phyloP scores from a whole-genome alignment of 2,888 invertebrate species.

The Cheilosia soror region DNA sequence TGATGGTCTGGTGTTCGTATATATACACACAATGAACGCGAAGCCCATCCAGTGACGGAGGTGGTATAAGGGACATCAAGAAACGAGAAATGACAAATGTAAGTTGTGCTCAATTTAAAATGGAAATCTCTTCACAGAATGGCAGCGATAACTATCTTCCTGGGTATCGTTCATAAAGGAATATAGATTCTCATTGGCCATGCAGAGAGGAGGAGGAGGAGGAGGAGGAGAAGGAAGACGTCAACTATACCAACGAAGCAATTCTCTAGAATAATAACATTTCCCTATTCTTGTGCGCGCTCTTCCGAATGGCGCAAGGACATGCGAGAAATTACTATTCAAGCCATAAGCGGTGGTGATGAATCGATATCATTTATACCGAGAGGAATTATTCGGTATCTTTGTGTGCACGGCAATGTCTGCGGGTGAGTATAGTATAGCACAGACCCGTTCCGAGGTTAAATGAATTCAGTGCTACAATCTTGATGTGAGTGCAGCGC shows the following conservation, averaged over 20 bases:
- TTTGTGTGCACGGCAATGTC: conserved; percentile 9
- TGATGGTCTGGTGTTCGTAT: conserved; percentile 25
- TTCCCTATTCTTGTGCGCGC: conserved; percentile 63
- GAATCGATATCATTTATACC: conserved; percentile 74
- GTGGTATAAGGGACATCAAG: not conserved
- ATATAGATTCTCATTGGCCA: conserved; percentile 52
- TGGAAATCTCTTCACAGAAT: conserved; percentile 73
- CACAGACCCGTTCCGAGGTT: conserved; percentile 15
- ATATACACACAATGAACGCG: not conserved
- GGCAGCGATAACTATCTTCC: conserved; percentile 70
- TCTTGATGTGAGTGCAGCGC: conserved; percentile 7
- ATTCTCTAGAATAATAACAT: conserved; percentile 69
- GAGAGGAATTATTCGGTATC: conserved; percentile 42
- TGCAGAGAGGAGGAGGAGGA: not conserved
- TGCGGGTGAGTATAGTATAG: not conserved
- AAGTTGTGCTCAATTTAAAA: conserved; percentile 74
- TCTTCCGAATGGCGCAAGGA: conserved; percentile 63
- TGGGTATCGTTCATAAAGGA: conserved; percentile 69
- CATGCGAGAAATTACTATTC: conserved; percentile 74
- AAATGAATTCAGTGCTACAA: conserved; percentile 43
- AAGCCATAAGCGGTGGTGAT: conserved; percentile 71
- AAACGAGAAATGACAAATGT: conserved; percentile 68
- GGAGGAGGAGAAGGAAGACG: not conserved
- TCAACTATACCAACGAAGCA: no score
- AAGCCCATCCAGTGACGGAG: not conserved